Conservation (phyloP, 2,113 vertebrate species). For the Pelvicachromis taeniatus region DNA sequence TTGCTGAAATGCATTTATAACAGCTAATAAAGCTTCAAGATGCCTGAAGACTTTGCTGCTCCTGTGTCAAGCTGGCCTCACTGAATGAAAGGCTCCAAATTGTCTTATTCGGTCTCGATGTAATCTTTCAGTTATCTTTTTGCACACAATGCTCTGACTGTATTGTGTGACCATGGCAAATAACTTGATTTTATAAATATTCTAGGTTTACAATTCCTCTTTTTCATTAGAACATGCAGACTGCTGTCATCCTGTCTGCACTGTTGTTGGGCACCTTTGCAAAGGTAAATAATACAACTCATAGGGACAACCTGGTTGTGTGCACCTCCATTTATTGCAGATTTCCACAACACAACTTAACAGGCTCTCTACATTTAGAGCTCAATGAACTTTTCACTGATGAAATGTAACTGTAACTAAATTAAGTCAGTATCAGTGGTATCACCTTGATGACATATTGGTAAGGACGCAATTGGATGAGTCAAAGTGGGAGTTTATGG, state of each 20-base stretch:
- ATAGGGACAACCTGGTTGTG: background rate
- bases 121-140: background rate
- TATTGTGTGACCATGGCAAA: background rate
- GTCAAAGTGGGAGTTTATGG: slow-evolving; percentile 54
- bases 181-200: too few species aligned
- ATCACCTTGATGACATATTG: slow-evolving; percentile 33
- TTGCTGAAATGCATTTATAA: background rate
- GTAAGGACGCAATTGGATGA: background rate
- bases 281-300: background rate
- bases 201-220: background rate
- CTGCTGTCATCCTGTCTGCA: background rate
- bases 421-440: background rate
- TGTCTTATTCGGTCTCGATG: background rate
- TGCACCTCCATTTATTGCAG: background rate
- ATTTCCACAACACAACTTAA: background rate
- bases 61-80: background rate
- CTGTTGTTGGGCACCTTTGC: too few species aligned
- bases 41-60: background rate
- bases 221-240: background rate
- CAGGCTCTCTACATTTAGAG: background rate
- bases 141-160: background rate
- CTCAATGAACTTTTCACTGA: background rate
- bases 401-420: background rate
- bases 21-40: background rate
- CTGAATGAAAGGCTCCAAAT: background rate